These are phyloP conservation scores for Ficedula albicollis DNA, from an alignment of 2,797 vertebrate genomes.

Conservation along the genomic window DNA sequence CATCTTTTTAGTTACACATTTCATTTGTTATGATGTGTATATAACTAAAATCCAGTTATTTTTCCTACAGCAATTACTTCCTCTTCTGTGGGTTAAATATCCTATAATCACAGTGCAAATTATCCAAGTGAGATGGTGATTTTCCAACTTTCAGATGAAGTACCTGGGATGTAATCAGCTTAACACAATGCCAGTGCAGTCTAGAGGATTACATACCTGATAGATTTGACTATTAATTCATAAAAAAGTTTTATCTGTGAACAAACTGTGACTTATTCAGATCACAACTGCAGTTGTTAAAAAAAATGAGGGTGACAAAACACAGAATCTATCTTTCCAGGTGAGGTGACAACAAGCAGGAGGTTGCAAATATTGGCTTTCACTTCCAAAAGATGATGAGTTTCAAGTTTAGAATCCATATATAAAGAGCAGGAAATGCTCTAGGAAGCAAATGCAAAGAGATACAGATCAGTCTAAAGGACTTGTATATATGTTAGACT, in stretches of 20 bases:
- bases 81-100: not conserved
- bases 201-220: not conserved
- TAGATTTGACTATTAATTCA: not conserved
- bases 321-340: accelerated
- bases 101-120: not conserved
- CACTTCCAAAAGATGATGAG: not conserved
- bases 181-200: not conserved
- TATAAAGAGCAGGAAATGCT: not conserved
- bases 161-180: not conserved
- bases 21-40: not conserved
- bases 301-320: accelerated
- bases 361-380: not conserved
- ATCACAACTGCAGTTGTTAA: not conserved
- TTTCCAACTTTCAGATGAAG: not conserved
- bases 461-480: not conserved
- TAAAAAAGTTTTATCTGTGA: not conserved
- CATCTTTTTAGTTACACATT: not conserved
- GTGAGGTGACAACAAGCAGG: not conserved
- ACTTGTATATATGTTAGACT: not conserved
- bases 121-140: not conserved
- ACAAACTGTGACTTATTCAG: not conserved
- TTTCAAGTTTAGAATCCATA: not conserved
- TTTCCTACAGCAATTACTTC: not conserved
- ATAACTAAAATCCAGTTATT: not conserved
- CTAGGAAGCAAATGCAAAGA: not conserved